These are phyloP conservation scores for Zaprionus nigranus DNA, from an alignment of 1,140 invertebrate genomes.

Conservation along the genomic window DNA sequence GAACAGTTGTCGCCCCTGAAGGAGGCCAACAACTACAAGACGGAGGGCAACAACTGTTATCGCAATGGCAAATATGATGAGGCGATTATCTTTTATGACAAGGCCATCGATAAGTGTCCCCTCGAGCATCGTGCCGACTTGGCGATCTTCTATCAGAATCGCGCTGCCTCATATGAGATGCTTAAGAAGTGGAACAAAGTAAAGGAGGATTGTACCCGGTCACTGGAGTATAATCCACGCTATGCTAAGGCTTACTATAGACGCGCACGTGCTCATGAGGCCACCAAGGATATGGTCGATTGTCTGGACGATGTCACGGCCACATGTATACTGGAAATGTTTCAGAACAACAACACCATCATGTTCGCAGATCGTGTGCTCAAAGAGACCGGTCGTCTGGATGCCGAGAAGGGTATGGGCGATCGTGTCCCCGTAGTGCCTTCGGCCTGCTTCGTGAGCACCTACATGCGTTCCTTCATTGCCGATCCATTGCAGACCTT, in stretches of 20 bases:
- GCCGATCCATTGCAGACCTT: conserved; percentile 88
- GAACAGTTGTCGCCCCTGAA: conserved; percentile 85
- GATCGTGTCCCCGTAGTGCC: conserved; percentile 90
- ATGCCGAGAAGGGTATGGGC: conserved; percentile 89
- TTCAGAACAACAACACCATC: conserved; percentile 91
- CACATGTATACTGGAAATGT: conserved; percentile 95
- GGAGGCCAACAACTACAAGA: conserved; percentile 88
- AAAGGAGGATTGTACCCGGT: conserved; percentile 93
- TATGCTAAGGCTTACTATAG: conserved; percentile 95
- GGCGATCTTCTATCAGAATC: conserved; percentile 97
- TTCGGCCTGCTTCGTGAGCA: conserved; percentile 93
- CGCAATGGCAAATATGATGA: conserved; percentile 94
- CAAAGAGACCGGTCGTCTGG: conserved; percentile 90
- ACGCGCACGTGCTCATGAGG: conserved; percentile 93
- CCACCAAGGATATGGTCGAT: conserved; percentile 90
- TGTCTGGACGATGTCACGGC: conserved; percentile 96
- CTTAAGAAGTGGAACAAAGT: conserved; percentile 94
- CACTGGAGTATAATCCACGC: conserved; percentile 93
- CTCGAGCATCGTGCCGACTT: conserved; percentile 89
- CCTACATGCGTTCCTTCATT: conserved; percentile 93
- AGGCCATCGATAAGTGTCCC: conserved; percentile 95
- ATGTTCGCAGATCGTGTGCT: conserved; percentile 93
- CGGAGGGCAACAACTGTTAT: conserved; percentile 94
- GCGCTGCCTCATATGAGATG: conserved; percentile 97
- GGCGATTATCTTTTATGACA: conserved; percentile 94